Base-by-base conservation (phyloP, 2,888 invertebrate genomes). In the Cosmorhoe ocellata region DNA sequence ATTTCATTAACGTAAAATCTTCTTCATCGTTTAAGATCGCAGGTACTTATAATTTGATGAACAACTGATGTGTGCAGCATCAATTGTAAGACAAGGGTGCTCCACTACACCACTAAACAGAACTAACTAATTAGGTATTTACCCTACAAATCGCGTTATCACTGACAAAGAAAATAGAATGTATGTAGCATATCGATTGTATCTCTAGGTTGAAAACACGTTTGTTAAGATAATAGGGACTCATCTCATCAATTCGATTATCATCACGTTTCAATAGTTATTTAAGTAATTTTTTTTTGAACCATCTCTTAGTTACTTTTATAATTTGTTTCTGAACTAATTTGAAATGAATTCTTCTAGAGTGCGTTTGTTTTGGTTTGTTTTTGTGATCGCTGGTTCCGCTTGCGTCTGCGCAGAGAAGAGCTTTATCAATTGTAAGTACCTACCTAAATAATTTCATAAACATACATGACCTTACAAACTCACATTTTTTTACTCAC, bases 351-450 rank as follows among this genome's bases (percentile, higher is more conserved):
- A 26, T 30, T 8, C 8, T 9, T 18, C 11, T 2, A 47, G 27
- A 42, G 80, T 81, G 80, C 74, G 73, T 75, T 68, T 57, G 12
- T 27, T 68, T 8, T 33, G 76, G 40, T 74, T 60, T 47, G 47
- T 72, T 10, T 51, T 71, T 13, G 45, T 56, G 43, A 54, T 62
- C 10, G 44, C 76, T 2, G 56, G 44, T 18, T 48, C 51, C 2
- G 68, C 56, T 9, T 63, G 51, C 24, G 68, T 61, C 13, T 66
- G 61, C 1, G 36, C 44, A 4, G 65, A 74, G 27, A 72, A 70
- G 28, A 59, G 56, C 26, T 68, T 73, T 46, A 77, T 83, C 30
- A 79, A 81, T 42, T 81, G 82, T 83, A 64, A 81, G 82, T 77
- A 54, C 31, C 0, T 47, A 31, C n/a, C 14, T 14, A 8, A 27